phyloP scores from a whole-genome alignment of 2,113 vertebrate species.

The Suncus etruscus region DNA sequence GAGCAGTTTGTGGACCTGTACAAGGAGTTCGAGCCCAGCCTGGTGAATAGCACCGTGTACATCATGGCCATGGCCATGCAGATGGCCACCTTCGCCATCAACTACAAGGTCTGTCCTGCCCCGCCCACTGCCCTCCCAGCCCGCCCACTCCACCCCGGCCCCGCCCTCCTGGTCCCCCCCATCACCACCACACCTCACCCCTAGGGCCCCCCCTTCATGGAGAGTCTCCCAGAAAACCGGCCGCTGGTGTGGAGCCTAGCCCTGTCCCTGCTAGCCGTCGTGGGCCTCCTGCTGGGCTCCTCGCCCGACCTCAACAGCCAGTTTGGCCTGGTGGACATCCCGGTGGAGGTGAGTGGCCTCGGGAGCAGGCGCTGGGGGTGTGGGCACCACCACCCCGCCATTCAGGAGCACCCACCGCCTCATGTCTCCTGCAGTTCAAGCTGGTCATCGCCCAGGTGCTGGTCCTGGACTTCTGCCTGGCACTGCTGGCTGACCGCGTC shows the following conservation, averaged over 20 bases:
- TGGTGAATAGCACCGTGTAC: conserved; percentile 98
- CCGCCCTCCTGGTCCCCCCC: no score
- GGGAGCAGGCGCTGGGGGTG: accelerated
- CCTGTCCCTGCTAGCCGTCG: conserved; percentile 92
- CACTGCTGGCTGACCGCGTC: conserved; percentile 92
- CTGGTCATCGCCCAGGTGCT: conserved; percentile 94
- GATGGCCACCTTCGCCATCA: conserved; percentile 98
- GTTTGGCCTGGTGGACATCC: conserved; percentile 97
- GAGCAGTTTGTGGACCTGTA: conserved; percentile 95
- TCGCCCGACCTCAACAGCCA: conserved; percentile 96
- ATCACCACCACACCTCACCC: no score
- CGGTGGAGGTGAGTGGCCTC: conserved; percentile 90
- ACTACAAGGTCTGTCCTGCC: conserved; percentile 93
- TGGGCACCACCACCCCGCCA: no score
- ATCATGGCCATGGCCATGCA: conserved; percentile 99
- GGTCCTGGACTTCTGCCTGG: conserved; percentile 93
- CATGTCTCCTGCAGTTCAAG: conserved; percentile 91
- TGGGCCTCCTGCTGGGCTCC: conserved; percentile 93
- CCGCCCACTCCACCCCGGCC: no score
- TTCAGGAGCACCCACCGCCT: neutral
- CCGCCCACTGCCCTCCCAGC: neutral
- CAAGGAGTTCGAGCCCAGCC: conserved; percentile 97
- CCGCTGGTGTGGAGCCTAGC: conserved; percentile 95
- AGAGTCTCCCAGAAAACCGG: conserved; percentile 95
- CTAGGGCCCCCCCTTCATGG: conserved; percentile 98